Conservation (phyloP, 2,888 invertebrate genomes). For the Scelioninae gen. 1 region DNA sequence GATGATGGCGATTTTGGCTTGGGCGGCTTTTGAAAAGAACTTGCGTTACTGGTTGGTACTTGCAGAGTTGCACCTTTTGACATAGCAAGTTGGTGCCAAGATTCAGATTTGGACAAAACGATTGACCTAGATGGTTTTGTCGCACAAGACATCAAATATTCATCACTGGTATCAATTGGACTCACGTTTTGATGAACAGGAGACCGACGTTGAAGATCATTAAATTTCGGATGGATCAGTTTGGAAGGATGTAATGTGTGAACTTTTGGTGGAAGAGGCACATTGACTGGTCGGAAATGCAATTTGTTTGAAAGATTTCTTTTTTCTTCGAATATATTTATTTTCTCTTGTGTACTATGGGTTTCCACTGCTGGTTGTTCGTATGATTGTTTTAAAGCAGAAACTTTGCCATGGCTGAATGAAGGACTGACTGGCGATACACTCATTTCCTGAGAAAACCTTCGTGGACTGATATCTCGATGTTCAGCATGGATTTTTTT, state of each 20-base stretch:
- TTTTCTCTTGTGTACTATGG: constrained; percentile 77
- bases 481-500: constrained; percentile 73
- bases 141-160: constrained; percentile 81
- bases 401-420: constrained; percentile 67
- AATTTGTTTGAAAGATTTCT: constrained; percentile 64
- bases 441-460: constrained; percentile 58
- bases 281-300: constrained; percentile 75
- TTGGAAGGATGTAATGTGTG: constrained; percentile 73
- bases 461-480: constrained; percentile 47
- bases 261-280: constrained; percentile 73
- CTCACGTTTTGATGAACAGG: constrained; percentile 69
- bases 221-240: constrained; percentile 62
- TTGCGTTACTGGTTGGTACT: constrained; percentile 80
- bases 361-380: constrained; percentile 72
- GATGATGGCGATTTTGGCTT: constrained; percentile 91
- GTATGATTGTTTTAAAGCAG: constrained; percentile 71
- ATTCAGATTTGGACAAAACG: constrained; percentile 89
- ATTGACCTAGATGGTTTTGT: constrained; percentile 79
- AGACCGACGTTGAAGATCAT: constrained; percentile 70
- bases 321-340: constrained; percentile 77
- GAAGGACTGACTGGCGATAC: constrained; percentile 66
- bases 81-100: constrained; percentile 90
- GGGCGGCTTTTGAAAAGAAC: constrained; percentile 81
- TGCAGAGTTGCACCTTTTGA: constrained; percentile 75
- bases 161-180: constrained; percentile 81